phyloP scores from a whole-genome alignment of 1,140 invertebrate species.

The Diuraphis noxia region DNA sequence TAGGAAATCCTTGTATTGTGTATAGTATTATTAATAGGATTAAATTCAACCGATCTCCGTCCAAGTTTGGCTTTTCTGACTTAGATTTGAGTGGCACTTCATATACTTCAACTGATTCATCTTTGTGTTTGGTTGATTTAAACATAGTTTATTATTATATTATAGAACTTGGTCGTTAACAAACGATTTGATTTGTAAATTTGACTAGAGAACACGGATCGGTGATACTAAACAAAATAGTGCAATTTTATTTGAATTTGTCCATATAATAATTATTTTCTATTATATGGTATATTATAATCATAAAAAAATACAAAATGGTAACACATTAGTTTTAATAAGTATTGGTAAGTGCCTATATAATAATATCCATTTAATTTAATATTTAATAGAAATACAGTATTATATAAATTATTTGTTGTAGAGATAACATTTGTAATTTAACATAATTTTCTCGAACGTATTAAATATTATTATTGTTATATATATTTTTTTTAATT shows the following conservation, averaged over 20 bases:
- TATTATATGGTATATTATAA: neutral
- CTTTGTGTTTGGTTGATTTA: neutral
- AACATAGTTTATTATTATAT: neutral
- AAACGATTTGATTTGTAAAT: neutral
- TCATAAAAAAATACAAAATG: neutral
- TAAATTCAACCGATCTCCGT: slow-evolving; percentile 73
- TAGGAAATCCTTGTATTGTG: slow-evolving; percentile 92
- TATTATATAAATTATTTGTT: neutral
- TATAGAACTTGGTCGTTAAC: neutral
- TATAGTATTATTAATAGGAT: slow-evolving; percentile 88
- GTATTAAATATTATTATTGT: neutral
- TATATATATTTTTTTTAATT: neutral
- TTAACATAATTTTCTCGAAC: neutral
- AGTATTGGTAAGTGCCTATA: neutral
- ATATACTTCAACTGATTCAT: neutral
- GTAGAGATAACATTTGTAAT: neutral
- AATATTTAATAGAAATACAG: neutral
- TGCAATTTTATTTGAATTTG: neutral
- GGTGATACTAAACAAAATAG: neutral
- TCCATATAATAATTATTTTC: neutral
- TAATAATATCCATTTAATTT: neutral
- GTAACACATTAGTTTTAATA: neutral
- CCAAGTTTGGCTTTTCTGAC: neutral
- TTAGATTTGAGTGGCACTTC: neutral
- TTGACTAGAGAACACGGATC: neutral